Percentiles rank a stretch among this genome's conserved stretches.
phyloP scores from a whole-genome alignment of 2,797 vertebrate species.

The Echiichthys vipera region DNA sequence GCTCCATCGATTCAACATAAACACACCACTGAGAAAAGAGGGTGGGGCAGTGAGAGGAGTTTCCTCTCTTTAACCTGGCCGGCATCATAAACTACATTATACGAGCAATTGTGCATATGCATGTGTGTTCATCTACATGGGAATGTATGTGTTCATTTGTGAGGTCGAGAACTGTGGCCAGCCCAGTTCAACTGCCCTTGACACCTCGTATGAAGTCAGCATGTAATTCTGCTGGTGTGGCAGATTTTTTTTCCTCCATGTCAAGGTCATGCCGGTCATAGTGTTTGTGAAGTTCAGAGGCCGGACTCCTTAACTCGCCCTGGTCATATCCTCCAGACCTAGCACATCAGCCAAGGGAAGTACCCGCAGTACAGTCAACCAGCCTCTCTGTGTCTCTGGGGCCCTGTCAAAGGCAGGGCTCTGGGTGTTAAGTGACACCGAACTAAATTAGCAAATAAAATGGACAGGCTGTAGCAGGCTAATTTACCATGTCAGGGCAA shows the following conservation, averaged over 20 bases:
- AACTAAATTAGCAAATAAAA: conserved; percentile 76
- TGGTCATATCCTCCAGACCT: conserved; percentile 3
- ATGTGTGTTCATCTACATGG: conserved; percentile 15
- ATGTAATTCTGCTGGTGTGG: conserved; percentile 33
- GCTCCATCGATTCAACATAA: no score
- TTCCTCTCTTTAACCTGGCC: neutral
- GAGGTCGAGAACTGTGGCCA: conserved; percentile 2
- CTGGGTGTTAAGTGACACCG: conserved; percentile 70
- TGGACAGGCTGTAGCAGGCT: conserved; percentile 65
- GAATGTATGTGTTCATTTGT: conserved; percentile 1
- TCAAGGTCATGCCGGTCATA: conserved; percentile 33
- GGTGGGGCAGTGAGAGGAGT: neutral
- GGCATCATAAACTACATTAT: neutral
- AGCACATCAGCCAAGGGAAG: conserved; percentile 1
- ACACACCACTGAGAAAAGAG: neutral
- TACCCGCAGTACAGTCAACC: neutral
- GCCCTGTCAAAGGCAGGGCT: conserved; percentile 39
- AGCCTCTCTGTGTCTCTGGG: conserved; percentile 31
- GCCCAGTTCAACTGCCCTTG: neutral
- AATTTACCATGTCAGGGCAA: conserved; percentile 79
- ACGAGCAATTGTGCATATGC: neutral
- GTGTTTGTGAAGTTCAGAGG: conserved; percentile 24
- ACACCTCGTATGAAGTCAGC: conserved; percentile 44
- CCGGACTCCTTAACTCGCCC: neutral
- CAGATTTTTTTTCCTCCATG: neutral